These are phyloP conservation scores for Bungarus multicinctus DNA, from an alignment of 2,113 vertebrate genomes.

Conservation along the genomic window DNA sequence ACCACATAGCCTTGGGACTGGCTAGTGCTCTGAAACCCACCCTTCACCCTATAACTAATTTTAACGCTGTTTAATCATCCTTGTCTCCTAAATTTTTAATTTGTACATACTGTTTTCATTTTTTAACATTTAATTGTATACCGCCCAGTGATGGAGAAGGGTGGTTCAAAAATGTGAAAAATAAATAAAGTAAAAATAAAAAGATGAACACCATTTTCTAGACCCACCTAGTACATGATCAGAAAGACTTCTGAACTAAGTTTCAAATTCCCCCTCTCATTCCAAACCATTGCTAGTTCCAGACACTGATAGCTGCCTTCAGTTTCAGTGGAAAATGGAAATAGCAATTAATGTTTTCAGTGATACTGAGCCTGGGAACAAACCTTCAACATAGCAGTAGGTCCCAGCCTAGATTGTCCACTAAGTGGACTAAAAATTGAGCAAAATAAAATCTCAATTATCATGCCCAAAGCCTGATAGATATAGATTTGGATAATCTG, in stretches of 20 bases:
- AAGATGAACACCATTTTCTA: neutral
- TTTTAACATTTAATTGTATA: too few relatives aligned
- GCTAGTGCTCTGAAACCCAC: too few relatives aligned
- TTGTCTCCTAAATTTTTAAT: too few relatives aligned
- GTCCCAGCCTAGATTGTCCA: neutral
- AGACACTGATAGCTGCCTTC: neutral
- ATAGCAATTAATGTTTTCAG: neutral
- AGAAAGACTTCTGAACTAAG: neutral
- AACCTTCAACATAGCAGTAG: neutral
- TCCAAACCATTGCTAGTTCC: neutral
- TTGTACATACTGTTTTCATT: too few relatives aligned
- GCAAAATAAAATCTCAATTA: neutral
- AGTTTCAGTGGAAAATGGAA: neutral
- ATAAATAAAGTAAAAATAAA: too few relatives aligned
- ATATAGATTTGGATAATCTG: neutral
- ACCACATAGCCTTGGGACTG: too few relatives aligned
- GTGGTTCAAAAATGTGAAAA: too few relatives aligned
- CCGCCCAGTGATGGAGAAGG: too few relatives aligned
- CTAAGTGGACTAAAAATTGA: neutral
- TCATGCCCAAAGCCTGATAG: neutral
- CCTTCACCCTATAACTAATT: too few relatives aligned
- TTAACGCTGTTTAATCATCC: too few relatives aligned
- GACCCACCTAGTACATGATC: neutral
- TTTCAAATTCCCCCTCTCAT: neutral
- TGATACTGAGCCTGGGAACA: neutral